Conservation (phyloP, 1,140 invertebrate genomes). For the Nasonia giraulti region DNA sequence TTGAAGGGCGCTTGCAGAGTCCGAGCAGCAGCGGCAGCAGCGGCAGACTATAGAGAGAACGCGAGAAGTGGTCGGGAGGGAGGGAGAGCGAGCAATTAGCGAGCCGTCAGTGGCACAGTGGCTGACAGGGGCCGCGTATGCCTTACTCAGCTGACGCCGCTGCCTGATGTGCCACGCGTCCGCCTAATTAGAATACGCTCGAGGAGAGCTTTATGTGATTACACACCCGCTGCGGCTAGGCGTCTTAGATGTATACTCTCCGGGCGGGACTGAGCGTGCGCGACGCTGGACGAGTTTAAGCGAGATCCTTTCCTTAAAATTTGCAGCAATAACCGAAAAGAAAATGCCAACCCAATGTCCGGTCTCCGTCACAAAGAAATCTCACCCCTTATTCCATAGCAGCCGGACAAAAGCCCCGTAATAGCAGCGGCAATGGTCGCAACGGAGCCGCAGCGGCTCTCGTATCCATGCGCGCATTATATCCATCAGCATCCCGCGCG, state of each 20-base stretch:
- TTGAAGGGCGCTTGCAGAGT: conserved; percentile 52
- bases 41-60: conserved; percentile 14
- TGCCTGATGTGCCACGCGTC: conserved; percentile 54
- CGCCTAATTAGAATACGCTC: conserved; percentile 71
- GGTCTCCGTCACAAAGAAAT: too few relatives aligned
- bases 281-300: too few relatives aligned
- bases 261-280: too few relatives aligned
- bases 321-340: too few relatives aligned
- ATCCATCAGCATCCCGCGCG: conserved; percentile 43
- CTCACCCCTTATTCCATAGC: too few relatives aligned
- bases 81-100: conserved; percentile 73
- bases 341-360: too few relatives aligned
- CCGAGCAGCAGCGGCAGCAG: not conserved
- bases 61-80: conserved; percentile 58
- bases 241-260: not conserved
- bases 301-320: too few relatives aligned
- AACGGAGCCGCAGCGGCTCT: not conserved
- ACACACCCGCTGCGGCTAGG: not conserved
- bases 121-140: conserved; percentile 68
- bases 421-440: too few relatives aligned
- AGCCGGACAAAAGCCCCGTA: not conserved
- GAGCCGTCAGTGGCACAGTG: conserved; percentile 75
- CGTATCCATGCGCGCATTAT: not conserved
- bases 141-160: conserved; percentile 67
- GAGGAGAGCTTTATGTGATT: conserved; percentile 10